Percentiles rank a stretch among this genome's conserved stretches.
Evolutionary conservation across 2,797 vertebrate genomes (phyloP).

Genomic region (Sparus aurata): DNA sequence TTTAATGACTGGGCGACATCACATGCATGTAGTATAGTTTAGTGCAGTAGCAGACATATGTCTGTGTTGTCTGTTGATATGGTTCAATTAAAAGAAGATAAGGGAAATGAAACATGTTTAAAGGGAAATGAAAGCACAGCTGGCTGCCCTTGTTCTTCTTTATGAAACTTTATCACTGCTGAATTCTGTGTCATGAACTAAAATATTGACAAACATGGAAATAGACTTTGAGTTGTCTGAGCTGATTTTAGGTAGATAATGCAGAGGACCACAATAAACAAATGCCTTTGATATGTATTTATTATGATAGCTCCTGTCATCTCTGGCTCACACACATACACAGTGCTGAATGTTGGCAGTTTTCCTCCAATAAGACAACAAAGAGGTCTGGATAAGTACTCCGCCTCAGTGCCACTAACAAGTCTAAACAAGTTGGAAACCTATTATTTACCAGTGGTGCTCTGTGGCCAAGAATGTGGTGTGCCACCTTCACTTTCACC

Average conservation of each 20-base stretch:
- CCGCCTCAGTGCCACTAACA: neutral
- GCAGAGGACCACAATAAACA: accelerated
- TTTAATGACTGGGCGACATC: too few species aligned
- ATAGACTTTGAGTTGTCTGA: neutral
- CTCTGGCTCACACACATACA: too few species aligned
- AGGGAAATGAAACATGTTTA: neutral
- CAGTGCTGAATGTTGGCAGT: neutral
- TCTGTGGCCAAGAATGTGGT: neutral
- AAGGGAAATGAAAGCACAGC: neutral
- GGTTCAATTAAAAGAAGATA: neutral
- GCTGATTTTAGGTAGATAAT: neutral
- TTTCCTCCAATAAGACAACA: neutral
- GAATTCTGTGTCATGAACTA: neutral
- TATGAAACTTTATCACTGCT: neutral
- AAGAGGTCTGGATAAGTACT: neutral
- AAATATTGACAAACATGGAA: neutral
- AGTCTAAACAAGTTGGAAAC: neutral
- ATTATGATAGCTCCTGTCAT: neutral
- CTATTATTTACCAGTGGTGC: accelerated
- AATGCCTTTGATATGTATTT: neutral
- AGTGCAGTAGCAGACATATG: too few species aligned
- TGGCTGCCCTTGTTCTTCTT: neutral
- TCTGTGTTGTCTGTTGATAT: neutral
- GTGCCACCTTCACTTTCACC: neutral
- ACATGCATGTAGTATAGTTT: too few species aligned